Evolutionary conservation across 1,140 invertebrate species (phyloP).

Genomic region (Saccostrea cuccullata): DNA sequence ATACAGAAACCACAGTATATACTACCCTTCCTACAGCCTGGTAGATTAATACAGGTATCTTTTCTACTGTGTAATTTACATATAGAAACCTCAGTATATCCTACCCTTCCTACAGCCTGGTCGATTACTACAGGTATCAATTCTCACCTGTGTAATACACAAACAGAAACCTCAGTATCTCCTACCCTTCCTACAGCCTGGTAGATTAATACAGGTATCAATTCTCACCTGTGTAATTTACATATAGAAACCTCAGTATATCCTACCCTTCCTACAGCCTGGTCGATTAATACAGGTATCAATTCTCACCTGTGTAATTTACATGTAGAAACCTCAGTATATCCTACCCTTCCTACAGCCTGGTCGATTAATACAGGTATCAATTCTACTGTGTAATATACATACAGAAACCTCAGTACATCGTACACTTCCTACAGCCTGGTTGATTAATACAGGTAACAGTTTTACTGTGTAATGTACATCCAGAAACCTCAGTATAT

Average conservation of each 20-base stretch:
- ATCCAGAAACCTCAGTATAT: conserved; percentile 93
- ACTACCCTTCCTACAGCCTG: conserved; percentile 95
- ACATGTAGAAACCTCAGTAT: conserved; percentile 91
- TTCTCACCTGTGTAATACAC: conserved; percentile 61
- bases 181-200: conserved; percentile 95
- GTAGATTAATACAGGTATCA: conserved; percentile 91
- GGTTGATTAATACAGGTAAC: conserved; percentile 80
- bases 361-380: conserved; percentile 93
- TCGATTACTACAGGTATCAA: conserved; percentile 54
- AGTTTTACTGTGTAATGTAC: conserved; percentile 62
- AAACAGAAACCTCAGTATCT: conserved; percentile 93
- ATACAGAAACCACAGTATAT: conserved; percentile 93
- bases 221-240: neutral
- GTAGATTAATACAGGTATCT: conserved; percentile 91
- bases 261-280: too few species aligned
- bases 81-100: conserved; percentile 93
- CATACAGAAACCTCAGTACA: conserved; percentile 91
- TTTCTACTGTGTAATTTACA: conserved; percentile 46
- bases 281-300: conserved; percentile 80
- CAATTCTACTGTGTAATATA: neutral
- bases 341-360: conserved; percentile 95
- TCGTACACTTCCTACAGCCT: conserved; percentile 95
- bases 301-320: conserved; percentile 56
- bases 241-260: conserved; percentile 91
- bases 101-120: conserved; percentile 96